Evolutionary conservation across 2,113 vertebrate genomes (phyloP).

Genomic region (Hirundichthys speculiger): DNA sequence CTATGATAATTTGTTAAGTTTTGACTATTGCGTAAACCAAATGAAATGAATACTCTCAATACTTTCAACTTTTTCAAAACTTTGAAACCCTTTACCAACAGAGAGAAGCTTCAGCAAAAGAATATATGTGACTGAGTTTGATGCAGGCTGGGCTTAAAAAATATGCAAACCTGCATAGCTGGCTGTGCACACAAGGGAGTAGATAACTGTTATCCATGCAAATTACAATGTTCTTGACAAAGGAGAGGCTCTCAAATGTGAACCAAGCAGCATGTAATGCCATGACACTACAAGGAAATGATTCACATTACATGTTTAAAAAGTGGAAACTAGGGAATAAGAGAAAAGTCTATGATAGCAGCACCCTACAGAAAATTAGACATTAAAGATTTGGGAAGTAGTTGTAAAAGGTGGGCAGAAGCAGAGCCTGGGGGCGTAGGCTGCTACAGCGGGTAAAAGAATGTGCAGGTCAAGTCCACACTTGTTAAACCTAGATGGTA

Average conservation of each 20-base stretch:
- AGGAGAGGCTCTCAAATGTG: neutral
- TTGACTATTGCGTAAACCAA: too few species aligned
- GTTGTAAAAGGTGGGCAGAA: constrained; percentile 45
- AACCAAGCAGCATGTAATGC: constrained; percentile 1
- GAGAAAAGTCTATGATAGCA: constrained; percentile 8
- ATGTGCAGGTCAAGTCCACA: constrained; percentile 76
- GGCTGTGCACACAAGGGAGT: constrained; percentile 6
- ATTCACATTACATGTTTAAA: constrained; percentile 10
- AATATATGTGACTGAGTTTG: constrained; percentile 20
- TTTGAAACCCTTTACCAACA: neutral
- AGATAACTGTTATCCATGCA: constrained; percentile 35
- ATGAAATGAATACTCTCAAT: neutral
- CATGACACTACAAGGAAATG: neutral
- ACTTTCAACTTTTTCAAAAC: neutral
- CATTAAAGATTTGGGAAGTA: constrained; percentile 39
- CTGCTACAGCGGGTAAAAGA: constrained; percentile 70
- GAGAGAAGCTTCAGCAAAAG: neutral
- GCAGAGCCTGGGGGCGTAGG: constrained; percentile 28
- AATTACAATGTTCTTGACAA: constrained; percentile 27
- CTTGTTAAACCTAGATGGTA: constrained; percentile 68
- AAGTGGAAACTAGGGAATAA: neutral
- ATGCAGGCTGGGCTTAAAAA: constrained; percentile 2
- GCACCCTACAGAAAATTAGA: constrained; percentile 26
- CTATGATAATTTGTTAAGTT: neutral
- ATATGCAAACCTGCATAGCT: constrained; percentile 31